A percentile compares a stretch with the other conserved stretches of the same genome.
phyloP scores from a whole-genome alignment of 1,140 invertebrate species.

The Cheumatopsyche charites region DNA sequence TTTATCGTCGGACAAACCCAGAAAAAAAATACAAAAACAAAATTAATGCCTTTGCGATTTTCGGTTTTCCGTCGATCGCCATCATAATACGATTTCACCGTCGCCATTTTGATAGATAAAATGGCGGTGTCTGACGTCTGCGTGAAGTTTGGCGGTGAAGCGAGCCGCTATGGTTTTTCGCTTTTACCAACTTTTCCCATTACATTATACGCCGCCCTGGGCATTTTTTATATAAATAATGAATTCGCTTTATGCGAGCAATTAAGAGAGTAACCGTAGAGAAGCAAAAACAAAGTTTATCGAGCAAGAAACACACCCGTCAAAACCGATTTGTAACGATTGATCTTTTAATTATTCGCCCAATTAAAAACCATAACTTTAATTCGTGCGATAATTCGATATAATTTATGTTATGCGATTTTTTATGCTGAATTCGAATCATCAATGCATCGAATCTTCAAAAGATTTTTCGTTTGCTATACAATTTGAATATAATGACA shows the following conservation, averaged over 20 bases:
- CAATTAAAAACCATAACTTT: no score
- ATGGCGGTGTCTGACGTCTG: constrained; percentile 11
- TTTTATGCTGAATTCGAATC: no score
- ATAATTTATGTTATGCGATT: no score
- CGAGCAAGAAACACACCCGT: no score
- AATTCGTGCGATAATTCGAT: no score
- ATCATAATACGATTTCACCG: not conserved
- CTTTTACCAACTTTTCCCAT: constrained; percentile 27
- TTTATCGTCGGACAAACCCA: no score
- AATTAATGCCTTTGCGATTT: not conserved
- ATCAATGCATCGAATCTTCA: no score
- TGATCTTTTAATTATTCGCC: no score
- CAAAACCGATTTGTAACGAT: no score
- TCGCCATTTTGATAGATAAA: not conserved
- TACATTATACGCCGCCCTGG: constrained; percentile 17
- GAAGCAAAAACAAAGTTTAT: not conserved
- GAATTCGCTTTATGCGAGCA: constrained; percentile 22
- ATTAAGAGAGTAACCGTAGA: constrained; percentile 7
- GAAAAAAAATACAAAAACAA: no score
- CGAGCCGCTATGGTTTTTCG: not conserved
- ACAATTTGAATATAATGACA: no score
- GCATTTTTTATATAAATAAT: constrained; percentile 21
- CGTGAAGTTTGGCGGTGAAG: not conserved
- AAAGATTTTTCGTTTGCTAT: no score
- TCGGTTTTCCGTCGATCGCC: not conserved